Base-by-base conservation (phyloP, 2,888 invertebrate genomes). In the Drosophila phalerata region DNA sequence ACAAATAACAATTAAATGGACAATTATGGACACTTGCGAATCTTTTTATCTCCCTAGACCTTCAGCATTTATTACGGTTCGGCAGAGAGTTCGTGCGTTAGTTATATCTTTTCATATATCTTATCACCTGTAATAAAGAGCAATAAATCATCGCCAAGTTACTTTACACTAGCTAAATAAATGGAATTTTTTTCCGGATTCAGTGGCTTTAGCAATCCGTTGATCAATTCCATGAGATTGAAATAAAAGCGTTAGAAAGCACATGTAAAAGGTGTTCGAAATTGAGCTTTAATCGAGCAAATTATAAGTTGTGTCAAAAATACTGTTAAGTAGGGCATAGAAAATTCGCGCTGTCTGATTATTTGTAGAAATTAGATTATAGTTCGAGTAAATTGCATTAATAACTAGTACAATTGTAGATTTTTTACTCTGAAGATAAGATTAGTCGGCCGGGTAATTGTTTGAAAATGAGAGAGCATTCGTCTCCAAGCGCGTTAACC, bases 351-450 rank as follows among this genome's bases (percentile, higher is more conserved):
- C 3, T 42, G 25, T 17, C n/a, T 48, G 40, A 53, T 55, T 42
- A 43, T 17, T n/a, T 17, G 25, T 25, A 53, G 34, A 15, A 19
- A 17, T 45, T 38, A 48, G 57, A 64, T 57, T 71, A 32, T 48
- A 42, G 38, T 47, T 6, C 49, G 49, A 49, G 34, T 49, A 56
- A 58, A 68, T 60, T 74, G 60, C 48, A 67, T 34, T 73, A 73
- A 57, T 73, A 28, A 56, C 45, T 55, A 43, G 42, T 49, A 52
- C 32, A 61, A 70, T 57, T 53, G 71, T 75, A 32, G 19, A 52
- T 19, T 53, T 58, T 63, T 28, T 30, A 57, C 38, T 48, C 45
- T 37, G 9, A 48, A 43, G 76, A 79, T 75, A 75, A 76, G 76
- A 75, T 79, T 62, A 60, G 48, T 47, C 37, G 30, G 11, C 3